Conservation (phyloP, 2,113 vertebrate species). For the Vimba vimba region DNA sequence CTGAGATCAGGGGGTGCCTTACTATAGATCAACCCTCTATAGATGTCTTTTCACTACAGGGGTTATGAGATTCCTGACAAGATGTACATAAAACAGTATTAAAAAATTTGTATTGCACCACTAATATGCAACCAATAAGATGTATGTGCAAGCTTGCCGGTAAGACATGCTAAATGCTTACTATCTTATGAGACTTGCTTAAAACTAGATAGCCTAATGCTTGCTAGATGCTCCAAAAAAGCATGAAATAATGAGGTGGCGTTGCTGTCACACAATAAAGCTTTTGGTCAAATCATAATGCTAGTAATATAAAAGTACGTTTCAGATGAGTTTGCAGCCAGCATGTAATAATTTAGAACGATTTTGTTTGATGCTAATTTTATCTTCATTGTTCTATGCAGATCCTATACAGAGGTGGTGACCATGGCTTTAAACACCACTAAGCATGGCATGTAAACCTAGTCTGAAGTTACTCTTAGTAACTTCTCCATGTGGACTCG, state of each 20-base stretch:
- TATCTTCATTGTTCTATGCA: slow-evolving; percentile 42
- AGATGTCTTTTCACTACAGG: slow-evolving; percentile 80
- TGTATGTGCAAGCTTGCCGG: slow-evolving; percentile 18
- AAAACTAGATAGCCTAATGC: slow-evolving; percentile 23
- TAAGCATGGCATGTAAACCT: slow-evolving; percentile 52
- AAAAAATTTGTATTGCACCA: not conserved
- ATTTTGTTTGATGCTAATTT: slow-evolving; percentile 33
- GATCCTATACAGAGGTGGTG: slow-evolving; percentile 33
- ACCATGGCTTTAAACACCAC: slow-evolving; percentile 39
- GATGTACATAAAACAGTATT: not conserved
- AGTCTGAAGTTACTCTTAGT: slow-evolving; percentile 44
- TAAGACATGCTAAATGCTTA: slow-evolving; percentile 11
- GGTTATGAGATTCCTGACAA: slow-evolving; percentile 38
- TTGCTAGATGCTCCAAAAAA: slow-evolving; percentile 18
- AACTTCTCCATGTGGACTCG: slow-evolving; percentile 46
- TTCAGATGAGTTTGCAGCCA: slow-evolving; percentile 32
- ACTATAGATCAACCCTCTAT: slow-evolving; percentile 80
- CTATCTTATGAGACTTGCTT: not conserved
- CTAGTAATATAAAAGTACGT: slow-evolving; percentile 15
- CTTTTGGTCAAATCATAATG: slow-evolving; percentile 32
- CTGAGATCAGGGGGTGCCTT: slow-evolving; percentile 77
- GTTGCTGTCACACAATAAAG: slow-evolving; percentile 33
- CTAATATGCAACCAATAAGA: not conserved
- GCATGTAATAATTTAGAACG: slow-evolving; percentile 41
- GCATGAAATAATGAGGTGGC: slow-evolving; percentile 48